phyloP scores from a whole-genome alignment of 2,113 vertebrate genomes.

The Festucalex cinctus region DNA sequence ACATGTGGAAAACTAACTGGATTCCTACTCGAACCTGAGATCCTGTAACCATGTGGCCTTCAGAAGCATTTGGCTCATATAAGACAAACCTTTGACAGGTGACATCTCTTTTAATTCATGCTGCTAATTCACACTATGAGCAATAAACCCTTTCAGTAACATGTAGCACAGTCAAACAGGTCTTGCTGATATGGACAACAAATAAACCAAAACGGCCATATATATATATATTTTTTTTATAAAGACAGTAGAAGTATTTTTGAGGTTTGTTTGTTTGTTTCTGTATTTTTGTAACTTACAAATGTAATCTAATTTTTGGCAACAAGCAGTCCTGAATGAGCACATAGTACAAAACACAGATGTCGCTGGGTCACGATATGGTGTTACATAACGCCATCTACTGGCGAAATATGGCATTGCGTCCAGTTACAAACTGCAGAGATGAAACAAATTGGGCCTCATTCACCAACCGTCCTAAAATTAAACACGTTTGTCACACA shows the following conservation, averaged over 20 bases:
- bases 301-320: background rate
- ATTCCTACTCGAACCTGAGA: conserved; percentile 53
- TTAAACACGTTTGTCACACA: background rate
- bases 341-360: background rate
- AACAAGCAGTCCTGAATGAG: conserved; percentile 6
- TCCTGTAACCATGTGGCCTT: conserved; percentile 7
- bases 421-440: conserved; percentile 3
- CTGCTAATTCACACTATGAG: background rate
- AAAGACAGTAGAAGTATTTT: conserved; percentile 16
- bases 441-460: background rate
- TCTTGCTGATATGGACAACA: conserved; percentile 22
- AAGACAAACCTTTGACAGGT: background rate
- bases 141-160: conserved; percentile 1
- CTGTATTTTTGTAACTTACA: background rate
- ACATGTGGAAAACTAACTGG: conserved; percentile 7
- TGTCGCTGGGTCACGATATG: background rate
- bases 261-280: conserved; percentile 23
- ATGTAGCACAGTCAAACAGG: conserved; percentile 32
- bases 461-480: background rate
- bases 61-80: conserved; percentile 8
- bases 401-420: conserved; percentile 29
- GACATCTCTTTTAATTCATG: conserved; percentile 3
- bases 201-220: background rate
- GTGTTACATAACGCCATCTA: conserved; percentile 43
- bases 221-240: conserved; percentile 4